Evolutionary conservation across 2,113 vertebrate genomes (phyloP).

Genomic region (Dendrocopos noguchii): DNA sequence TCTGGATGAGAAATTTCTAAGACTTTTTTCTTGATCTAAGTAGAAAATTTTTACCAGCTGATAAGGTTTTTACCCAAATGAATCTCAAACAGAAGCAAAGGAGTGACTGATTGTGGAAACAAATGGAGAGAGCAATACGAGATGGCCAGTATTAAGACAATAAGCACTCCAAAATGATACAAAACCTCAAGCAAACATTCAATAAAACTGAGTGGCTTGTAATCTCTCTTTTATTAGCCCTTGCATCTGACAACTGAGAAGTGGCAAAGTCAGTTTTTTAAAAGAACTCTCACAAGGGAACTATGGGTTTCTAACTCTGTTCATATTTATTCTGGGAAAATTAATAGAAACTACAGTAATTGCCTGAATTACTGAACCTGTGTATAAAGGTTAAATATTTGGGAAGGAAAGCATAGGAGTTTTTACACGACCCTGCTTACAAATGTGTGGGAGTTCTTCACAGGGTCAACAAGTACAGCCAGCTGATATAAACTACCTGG

Average conservation of each 20-base stretch:
- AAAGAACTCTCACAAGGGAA: background rate
- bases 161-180: background rate
- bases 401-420: background rate
- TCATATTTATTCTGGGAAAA: background rate
- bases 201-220: background rate
- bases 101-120: background rate
- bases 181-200: background rate
- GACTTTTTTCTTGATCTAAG: background rate
- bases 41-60: background rate
- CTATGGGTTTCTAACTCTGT: background rate
- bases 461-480: background rate
- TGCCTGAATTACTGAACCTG: background rate
- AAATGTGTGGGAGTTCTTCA: background rate
- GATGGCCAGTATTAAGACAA: background rate
- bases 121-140: background rate
- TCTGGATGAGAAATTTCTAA: background rate
- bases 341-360: background rate
- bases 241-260: background rate
- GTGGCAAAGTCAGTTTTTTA: background rate
- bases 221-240: background rate
- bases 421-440: background rate
- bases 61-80: background rate
- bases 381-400: background rate
- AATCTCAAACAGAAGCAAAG: background rate
- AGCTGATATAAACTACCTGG: background rate